phyloP scores from a whole-genome alignment of 2,888 invertebrate genomes.

The Meganola albula region DNA sequence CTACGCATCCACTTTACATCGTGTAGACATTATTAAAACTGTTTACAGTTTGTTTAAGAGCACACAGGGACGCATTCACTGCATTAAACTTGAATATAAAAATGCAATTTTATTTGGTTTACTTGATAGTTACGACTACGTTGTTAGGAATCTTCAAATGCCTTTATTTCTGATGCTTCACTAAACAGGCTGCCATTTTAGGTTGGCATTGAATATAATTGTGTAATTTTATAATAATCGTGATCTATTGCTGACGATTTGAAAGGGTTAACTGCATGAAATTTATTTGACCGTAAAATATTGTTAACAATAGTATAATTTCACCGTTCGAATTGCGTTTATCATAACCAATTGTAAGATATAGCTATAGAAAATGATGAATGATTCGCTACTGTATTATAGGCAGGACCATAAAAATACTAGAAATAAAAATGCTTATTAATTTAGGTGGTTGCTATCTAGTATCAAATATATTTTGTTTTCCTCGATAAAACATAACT shows the following conservation, averaged over 20 bases:
- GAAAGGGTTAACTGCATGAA: constrained; percentile 34
- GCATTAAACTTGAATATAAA: constrained; percentile 13
- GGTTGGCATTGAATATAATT: constrained; percentile 31
- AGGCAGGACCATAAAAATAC: no score
- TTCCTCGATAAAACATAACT: no score
- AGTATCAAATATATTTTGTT: no score
- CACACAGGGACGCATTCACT: constrained; percentile 18
- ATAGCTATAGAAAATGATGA: no score
- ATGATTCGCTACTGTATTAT: no score
- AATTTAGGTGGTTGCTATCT: no score
- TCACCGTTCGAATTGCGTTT: constrained; percentile 20
- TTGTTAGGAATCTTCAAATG: constrained; percentile 13
- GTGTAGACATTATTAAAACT: constrained; percentile 32
- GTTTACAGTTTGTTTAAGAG: constrained; percentile 25
- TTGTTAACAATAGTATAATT: constrained; percentile 27
- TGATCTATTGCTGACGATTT: constrained; percentile 26
- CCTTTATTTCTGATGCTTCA: constrained; percentile 19
- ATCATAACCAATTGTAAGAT: constrained; percentile 21
- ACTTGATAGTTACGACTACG: constrained; percentile 15
- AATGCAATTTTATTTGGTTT: constrained; percentile 14
- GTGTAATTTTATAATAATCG: constrained; percentile 27
- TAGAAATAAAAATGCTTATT: no score
- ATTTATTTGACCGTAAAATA: constrained; percentile 33
- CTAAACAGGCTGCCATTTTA: constrained; percentile 23
- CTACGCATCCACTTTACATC: constrained; percentile 27